Percentiles rank a stretch among this genome's conserved stretches.
Evolutionary conservation across 2,113 vertebrate species (phyloP).

Genomic region (Maccullochella peelii): DNA sequence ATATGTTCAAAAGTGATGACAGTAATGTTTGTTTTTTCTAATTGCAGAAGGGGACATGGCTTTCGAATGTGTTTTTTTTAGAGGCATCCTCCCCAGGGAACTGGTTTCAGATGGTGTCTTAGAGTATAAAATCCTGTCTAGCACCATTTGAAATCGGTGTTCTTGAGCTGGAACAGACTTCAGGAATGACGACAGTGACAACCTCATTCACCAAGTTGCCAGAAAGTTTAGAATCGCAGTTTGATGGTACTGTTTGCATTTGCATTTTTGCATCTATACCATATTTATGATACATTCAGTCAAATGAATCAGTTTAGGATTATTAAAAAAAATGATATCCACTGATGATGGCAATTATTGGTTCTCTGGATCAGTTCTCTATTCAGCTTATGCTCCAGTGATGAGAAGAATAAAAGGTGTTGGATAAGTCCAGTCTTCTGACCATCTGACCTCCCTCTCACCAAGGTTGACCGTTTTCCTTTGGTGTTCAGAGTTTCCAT

Average conservation of each 20-base stretch:
- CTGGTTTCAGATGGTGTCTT: constrained; percentile 99
- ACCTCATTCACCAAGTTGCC: not conserved
- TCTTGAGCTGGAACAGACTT: constrained; percentile 93
- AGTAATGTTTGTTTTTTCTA: not conserved
- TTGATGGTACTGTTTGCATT: not conserved
- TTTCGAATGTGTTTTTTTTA: not conserved
- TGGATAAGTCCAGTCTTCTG: not conserved
- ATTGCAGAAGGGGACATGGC: constrained; percentile 40
- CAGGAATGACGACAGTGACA: constrained; percentile 18
- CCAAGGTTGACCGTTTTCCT: constrained; percentile 97
- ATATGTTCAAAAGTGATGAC: constrained; percentile 6
- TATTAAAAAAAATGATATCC: not conserved
- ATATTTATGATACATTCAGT: not conserved
- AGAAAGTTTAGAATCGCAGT: not conserved
- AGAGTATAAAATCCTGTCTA: constrained; percentile 95
- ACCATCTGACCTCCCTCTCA: constrained; percentile 80
- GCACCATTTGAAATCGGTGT: constrained; percentile 99
- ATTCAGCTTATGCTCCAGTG: not conserved
- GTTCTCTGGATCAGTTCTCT: not conserved
- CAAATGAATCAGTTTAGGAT: not conserved
- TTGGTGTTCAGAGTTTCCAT: constrained; percentile 96
- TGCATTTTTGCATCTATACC: not conserved
- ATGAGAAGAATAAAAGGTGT: not conserved
- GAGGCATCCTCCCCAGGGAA: constrained; percentile 92
- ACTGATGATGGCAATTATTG: not conserved